Evolutionary conservation across 2,113 vertebrate genomes (phyloP).

Genomic region (Pipra filicauda): DNA sequence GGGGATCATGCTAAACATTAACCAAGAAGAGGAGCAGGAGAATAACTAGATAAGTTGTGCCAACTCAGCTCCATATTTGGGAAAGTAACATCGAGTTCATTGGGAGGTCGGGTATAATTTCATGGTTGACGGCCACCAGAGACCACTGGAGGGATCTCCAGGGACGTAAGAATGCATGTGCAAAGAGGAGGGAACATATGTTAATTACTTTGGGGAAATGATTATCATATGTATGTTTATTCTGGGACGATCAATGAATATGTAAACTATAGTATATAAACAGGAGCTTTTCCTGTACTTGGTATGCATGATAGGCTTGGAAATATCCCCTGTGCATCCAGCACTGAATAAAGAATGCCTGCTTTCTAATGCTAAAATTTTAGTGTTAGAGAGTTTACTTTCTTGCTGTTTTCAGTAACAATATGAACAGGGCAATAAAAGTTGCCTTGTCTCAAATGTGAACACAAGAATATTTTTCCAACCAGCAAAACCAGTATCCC

Average conservation of each 20-base stretch:
- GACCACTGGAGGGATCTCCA: neutral
- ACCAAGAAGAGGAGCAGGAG: neutral
- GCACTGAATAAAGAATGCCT: neutral
- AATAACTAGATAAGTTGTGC: neutral
- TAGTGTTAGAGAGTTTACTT: neutral
- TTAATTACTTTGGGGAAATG: neutral
- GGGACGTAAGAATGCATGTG: neutral
- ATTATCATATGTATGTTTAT: neutral
- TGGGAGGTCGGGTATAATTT: neutral
- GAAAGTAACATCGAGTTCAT: neutral
- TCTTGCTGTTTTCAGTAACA: neutral
- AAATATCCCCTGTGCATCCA: neutral
- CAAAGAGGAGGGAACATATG: neutral
- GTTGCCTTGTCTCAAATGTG: neutral
- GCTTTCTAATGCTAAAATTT: neutral
- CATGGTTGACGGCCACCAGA: neutral
- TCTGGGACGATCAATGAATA: neutral
- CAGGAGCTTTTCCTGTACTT: neutral
- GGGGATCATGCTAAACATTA: neutral
- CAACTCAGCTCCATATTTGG: neutral
- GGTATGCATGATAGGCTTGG: neutral
- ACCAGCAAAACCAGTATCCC: neutral
- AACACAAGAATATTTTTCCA: neutral
- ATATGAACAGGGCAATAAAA: neutral
- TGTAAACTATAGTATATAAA: neutral